These are phyloP conservation scores for Marmota flaviventris DNA, from an alignment of 2,113 vertebrate genomes.

Conservation along the genomic window DNA sequence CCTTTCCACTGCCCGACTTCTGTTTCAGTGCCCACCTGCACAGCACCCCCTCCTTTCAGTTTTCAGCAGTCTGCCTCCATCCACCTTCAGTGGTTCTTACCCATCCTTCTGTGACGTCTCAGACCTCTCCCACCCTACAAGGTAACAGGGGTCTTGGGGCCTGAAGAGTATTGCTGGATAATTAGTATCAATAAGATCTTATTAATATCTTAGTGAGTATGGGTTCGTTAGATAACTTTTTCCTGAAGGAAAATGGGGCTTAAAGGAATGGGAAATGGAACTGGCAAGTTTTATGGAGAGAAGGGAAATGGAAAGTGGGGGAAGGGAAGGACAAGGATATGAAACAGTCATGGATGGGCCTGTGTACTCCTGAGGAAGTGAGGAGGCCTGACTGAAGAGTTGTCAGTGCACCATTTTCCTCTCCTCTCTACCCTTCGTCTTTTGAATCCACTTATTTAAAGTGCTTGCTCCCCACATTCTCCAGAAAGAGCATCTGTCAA, in stretches of 20 bases:
- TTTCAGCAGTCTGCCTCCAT: neutral
- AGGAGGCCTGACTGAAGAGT: neutral
- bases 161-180: neutral
- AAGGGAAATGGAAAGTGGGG: neutral
- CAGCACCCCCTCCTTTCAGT: neutral
- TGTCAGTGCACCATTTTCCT: neutral
- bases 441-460: neutral
- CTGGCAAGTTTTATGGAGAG: neutral
- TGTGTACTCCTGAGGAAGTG: neutral
- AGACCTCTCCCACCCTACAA: neutral
- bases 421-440: neutral
- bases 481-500: neutral
- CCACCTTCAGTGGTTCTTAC: neutral
- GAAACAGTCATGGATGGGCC: neutral
- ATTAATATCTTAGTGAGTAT: neutral
- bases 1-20: neutral
- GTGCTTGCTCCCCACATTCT: neutral
- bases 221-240: constrained; percentile 17
- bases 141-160: neutral
- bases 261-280: neutral
- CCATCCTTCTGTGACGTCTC: neutral
- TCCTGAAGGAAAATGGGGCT: neutral
- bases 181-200: neutral
- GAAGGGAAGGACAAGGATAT: neutral
- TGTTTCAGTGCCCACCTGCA: neutral